Evolutionary conservation across 1,140 invertebrate species (phyloP).

Genomic region (Trichonephila clavipes): DNA sequence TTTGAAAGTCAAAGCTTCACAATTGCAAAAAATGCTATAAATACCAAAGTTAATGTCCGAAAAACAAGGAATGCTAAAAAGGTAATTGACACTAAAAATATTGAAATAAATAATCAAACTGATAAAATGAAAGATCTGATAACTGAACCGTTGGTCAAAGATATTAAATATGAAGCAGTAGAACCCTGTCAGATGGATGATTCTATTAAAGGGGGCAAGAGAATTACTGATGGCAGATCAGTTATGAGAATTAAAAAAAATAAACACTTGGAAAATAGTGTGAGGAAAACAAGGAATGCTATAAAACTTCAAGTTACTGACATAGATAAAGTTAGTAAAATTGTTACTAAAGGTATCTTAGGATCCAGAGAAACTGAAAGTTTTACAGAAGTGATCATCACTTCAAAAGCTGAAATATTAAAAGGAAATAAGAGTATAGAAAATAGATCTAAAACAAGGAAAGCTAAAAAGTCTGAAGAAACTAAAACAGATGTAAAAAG

Average conservation of each 20-base stretch:
- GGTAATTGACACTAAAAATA: background rate
- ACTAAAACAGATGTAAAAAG: background rate
- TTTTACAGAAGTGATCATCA: background rate
- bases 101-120: background rate
- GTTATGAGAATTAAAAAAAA: background rate
- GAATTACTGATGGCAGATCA: background rate
- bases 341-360: background rate
- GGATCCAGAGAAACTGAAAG: background rate
- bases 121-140: background rate
- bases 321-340: too few relatives aligned
- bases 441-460: background rate
- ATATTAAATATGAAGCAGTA: background rate
- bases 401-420: background rate
- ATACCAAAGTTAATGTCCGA: background rate
- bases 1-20: background rate
- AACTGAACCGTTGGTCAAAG: background rate
- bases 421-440: background rate
- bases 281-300: background rate
- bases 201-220: background rate
- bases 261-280: background rate
- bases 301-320: background rate
- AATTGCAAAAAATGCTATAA: background rate
- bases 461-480: slow-evolving; percentile 17
- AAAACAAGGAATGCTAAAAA: background rate
- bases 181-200: background rate